Conservation (phyloP, 2,797 vertebrate species). For the Darevskia nairensis region DNA sequence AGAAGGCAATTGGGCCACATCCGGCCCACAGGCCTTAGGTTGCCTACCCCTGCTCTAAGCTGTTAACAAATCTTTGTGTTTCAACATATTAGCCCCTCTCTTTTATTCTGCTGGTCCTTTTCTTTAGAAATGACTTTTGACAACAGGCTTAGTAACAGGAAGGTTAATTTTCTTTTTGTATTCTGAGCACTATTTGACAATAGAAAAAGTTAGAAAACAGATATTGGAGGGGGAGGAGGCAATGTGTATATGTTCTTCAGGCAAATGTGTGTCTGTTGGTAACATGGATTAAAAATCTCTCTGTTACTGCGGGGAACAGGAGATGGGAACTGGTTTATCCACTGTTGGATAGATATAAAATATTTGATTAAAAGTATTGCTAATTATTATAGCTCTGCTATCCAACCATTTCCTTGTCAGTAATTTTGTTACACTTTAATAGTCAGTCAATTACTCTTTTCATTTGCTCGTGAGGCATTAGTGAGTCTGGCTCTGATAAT, state of each 20-base stretch:
- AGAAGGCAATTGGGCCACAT: too few relatives aligned
- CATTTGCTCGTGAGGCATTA: slow-evolving; percentile 53
- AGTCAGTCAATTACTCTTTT: slow-evolving; percentile 50
- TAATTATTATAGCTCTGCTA: slow-evolving; percentile 53
- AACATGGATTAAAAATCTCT: slow-evolving; percentile 43
- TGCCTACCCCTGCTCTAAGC: background rate
- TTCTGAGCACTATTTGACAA: slow-evolving; percentile 48
- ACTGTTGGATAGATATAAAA: slow-evolving; percentile 59
- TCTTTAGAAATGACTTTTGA: slow-evolving; percentile 70
- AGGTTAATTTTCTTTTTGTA: slow-evolving; percentile 78
- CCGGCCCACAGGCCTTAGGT: too few relatives aligned
- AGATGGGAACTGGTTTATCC: slow-evolving; percentile 41
- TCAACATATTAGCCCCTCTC: slow-evolving; percentile 46
- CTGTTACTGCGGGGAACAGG: slow-evolving; percentile 46
- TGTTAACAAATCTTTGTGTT: slow-evolving; percentile 30
- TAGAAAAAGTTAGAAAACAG: slow-evolving; percentile 52
- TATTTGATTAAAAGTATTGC: slow-evolving; percentile 50
- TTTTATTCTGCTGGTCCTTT: slow-evolving; percentile 61
- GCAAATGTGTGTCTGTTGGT: slow-evolving; percentile 34
- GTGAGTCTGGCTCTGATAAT: slow-evolving; percentile 53
- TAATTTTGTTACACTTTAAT: slow-evolving; percentile 56
- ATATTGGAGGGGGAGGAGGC: background rate
- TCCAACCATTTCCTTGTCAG: slow-evolving; percentile 56
- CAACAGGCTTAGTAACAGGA: slow-evolving; percentile 74
- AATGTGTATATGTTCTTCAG: background rate